Percentiles rank a stretch among this genome's conserved stretches.
Conservation (phyloP, 2,797 vertebrate genomes). For the Amphiprion clarkii region DNA sequence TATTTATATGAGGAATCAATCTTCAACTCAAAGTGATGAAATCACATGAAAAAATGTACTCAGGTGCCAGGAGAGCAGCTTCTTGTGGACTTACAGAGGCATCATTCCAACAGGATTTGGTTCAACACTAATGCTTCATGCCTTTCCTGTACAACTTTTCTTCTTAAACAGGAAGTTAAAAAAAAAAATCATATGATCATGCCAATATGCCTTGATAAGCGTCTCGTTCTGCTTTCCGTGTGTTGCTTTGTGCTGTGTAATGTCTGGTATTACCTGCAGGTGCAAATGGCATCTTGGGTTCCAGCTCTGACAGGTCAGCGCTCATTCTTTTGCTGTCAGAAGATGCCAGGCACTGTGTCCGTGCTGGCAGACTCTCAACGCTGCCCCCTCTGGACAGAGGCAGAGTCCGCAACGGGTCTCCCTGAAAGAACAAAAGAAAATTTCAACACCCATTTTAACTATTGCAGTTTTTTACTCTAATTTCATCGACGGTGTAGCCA, state of each 20-base stretch:
- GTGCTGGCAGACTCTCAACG: slow-evolving; percentile 92
- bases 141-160: slow-evolving; percentile 3
- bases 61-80: neutral
- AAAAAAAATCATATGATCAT: neutral
- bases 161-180: too few relatives aligned
- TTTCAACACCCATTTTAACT: neutral
- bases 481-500: too few relatives aligned
- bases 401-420: slow-evolving; percentile 90
- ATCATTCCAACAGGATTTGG: slow-evolving; percentile 13
- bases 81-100: slow-evolving; percentile 1
- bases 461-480: too few relatives aligned
- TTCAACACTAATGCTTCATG: slow-evolving; percentile 9
- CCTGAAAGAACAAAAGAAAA: slow-evolving; percentile 74
- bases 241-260: slow-evolving; percentile 14
- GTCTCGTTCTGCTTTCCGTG: neutral
- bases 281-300: slow-evolving; percentile 89
- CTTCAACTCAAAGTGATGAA: slow-evolving; percentile 31
- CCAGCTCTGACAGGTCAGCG: slow-evolving; percentile 95
- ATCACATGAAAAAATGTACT: slow-evolving; percentile 18
- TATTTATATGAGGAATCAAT: slow-evolving; percentile 26
- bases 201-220: neutral
- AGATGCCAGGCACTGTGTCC: slow-evolving; percentile 86
- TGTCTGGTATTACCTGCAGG: slow-evolving; percentile 88
- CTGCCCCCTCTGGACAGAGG: slow-evolving; percentile 96
- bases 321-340: slow-evolving; percentile 96